phyloP scores from a whole-genome alignment of 2,113 vertebrate species.

The Murina feae region DNA sequence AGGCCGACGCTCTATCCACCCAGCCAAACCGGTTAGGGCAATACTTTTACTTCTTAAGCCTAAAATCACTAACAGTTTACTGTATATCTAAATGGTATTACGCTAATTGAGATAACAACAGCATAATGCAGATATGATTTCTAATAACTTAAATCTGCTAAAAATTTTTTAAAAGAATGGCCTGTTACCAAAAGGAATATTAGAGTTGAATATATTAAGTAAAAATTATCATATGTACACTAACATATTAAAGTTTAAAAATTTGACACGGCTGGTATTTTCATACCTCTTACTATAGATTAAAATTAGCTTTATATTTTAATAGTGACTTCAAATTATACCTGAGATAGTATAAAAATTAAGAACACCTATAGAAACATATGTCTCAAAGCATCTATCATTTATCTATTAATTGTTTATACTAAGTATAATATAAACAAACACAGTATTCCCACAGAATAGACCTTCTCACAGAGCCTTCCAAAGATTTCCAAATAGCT shows the following conservation, averaged over 20 bases:
- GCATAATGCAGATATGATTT: not conserved
- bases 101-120: not conserved
- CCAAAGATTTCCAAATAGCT: not conserved
- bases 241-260: not conserved
- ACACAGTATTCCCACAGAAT: not conserved
- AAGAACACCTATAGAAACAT: not conserved
- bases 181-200: not conserved
- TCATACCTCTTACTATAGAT: not conserved
- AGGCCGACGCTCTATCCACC: too few relatives aligned
- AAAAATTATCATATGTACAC: not conserved
- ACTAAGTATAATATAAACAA: not conserved
- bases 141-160: not conserved
- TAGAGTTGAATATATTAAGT: not conserved
- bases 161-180: not conserved
- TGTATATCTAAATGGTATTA: not conserved
- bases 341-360: not conserved
- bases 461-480: not conserved
- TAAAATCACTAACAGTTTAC: slow-evolving; percentile 23
- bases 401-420: not conserved
- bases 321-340: slow-evolving; percentile 16
- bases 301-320: slow-evolving; percentile 7
- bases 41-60: not conserved
- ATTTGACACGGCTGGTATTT: not conserved
- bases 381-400: not conserved
- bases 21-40: too few relatives aligned